These are phyloP conservation scores for Andrena fulva DNA, from an alignment of 2,888 invertebrate species.

Conservation along the genomic window DNA sequence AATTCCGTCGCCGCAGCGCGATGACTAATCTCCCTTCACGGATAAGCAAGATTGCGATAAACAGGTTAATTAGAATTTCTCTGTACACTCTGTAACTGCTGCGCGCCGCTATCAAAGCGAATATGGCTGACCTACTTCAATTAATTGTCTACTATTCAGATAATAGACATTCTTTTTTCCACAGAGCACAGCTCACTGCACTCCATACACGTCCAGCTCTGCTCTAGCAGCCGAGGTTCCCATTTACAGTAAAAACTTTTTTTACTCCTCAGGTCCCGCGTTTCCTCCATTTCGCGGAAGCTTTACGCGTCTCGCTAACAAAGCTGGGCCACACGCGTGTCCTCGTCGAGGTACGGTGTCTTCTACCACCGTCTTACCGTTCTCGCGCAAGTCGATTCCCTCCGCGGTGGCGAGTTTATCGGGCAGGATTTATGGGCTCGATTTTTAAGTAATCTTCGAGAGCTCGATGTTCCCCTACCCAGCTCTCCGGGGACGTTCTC, in stretches of 20 bases:
- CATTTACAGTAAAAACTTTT: too few species aligned
- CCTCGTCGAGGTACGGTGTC: not conserved
- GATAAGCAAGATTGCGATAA: constrained; percentile 29
- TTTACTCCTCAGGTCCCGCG: too few species aligned
- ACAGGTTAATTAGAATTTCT: constrained; percentile 33
- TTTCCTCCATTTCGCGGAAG: too few species aligned
- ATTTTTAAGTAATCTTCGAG: constrained; percentile 55
- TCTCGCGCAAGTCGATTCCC: not conserved
- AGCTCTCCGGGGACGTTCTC: constrained; percentile 24
- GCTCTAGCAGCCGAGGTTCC: too few species aligned
- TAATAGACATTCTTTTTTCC: too few species aligned
- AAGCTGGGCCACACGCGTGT: not conserved
- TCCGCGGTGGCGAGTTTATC: constrained; percentile 46
- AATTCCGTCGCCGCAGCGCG: constrained; percentile 29
- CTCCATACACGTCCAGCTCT: too few species aligned
- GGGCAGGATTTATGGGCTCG: constrained; percentile 45
- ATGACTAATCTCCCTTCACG: constrained; percentile 27
- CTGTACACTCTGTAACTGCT: not conserved
- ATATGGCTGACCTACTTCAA: constrained; percentile 1
- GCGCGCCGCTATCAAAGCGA: not conserved
- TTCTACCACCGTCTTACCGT: not conserved
- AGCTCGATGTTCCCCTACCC: constrained; percentile 10
- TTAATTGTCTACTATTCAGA: constrained; percentile 1
- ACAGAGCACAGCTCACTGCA: too few species aligned
- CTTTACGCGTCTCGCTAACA: too few species aligned